Evolutionary conservation across 1,140 invertebrate species (phyloP).

Genomic region (Solen grandis): DNA sequence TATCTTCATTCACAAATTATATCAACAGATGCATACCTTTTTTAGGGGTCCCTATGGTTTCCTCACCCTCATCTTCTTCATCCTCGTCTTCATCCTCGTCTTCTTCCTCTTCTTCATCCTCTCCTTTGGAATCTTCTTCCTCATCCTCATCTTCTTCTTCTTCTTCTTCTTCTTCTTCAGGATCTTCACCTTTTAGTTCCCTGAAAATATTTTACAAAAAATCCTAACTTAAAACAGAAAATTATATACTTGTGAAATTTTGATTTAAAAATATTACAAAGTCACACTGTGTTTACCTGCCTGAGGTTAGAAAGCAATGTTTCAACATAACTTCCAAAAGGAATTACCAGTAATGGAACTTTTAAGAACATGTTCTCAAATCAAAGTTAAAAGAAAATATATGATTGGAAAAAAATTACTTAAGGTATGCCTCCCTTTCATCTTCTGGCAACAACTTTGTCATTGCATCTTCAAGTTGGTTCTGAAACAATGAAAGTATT

Average conservation of each 20-base stretch:
- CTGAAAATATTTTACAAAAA: neutral
- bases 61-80: conserved; percentile 43
- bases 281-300: no score
- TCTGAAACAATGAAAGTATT: conserved; percentile 58
- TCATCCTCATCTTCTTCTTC: conserved; percentile 61
- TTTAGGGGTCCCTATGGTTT: conserved; percentile 35
- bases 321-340: no score
- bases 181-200: conserved; percentile 51
- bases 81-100: conserved; percentile 56
- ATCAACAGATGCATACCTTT: conserved; percentile 16
- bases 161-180: conserved; percentile 57
- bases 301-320: no score
- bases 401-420: no score
- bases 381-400: no score
- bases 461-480: conserved; percentile 67
- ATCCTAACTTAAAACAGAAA: neutral
- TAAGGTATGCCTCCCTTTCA: conserved; percentile 63
- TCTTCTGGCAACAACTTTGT: conserved; percentile 69
- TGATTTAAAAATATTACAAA: conserved; percentile 12
- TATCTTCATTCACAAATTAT: no score
- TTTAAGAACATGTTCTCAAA: no score
- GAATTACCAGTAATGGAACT: no score
- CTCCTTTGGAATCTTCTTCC: conserved; percentile 34
- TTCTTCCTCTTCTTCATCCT: conserved; percentile 54
- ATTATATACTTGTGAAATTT: neutral